phyloP scores from a whole-genome alignment of 2,113 vertebrate species.

The Lanius collurio region DNA sequence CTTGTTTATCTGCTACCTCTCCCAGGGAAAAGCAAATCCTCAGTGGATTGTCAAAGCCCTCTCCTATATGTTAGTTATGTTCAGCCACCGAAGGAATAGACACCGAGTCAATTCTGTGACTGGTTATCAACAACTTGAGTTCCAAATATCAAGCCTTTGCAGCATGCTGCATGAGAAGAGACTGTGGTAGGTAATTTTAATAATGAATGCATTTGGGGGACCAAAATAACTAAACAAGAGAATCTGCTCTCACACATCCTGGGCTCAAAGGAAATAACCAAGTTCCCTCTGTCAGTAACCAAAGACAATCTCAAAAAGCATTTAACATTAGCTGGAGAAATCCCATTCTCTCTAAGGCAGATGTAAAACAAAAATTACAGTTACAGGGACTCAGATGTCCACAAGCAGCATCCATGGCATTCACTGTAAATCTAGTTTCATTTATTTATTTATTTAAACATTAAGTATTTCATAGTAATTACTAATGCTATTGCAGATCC shows the following conservation, averaged over 20 bases:
- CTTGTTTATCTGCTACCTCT: conserved; percentile 35
- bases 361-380: not conserved
- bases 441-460: not conserved
- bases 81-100: not conserved
- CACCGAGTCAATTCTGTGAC: not conserved
- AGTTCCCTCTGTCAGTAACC: not conserved
- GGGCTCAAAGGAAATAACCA: not conserved
- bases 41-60: not conserved
- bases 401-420: conserved; percentile 1
- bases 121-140: not conserved
- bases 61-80: not conserved
- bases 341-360: not conserved
- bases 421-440: conserved; percentile 13
- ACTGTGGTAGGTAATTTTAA: not conserved
- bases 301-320: not conserved
- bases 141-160: not conserved
- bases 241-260: not conserved
- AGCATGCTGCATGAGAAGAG: not conserved
- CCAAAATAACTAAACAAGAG: not conserved
- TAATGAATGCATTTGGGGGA: not conserved
- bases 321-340: not conserved
- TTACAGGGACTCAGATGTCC: not conserved
- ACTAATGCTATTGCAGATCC: conserved; percentile 16
- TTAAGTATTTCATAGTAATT: not conserved
- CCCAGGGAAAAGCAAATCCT: not conserved